These are phyloP conservation scores for Eudyptes chrysolophus DNA, from an alignment of 2,113 vertebrate genomes.

Conservation along the genomic window DNA sequence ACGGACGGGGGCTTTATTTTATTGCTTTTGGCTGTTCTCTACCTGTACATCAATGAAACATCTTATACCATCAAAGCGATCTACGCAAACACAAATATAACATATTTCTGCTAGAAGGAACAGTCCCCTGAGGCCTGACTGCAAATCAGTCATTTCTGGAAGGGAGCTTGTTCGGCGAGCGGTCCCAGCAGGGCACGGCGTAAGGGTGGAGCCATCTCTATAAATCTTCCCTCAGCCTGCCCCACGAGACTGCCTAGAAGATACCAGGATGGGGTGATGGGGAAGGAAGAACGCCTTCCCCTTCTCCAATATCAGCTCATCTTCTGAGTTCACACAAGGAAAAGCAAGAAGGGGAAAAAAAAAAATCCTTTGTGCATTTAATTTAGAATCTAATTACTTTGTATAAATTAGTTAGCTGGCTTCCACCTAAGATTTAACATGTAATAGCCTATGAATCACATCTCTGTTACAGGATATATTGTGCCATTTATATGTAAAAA, in stretches of 20 bases:
- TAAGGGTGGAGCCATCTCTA: not conserved
- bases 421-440: conserved; percentile 12
- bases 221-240: not conserved
- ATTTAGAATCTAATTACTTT: conserved; percentile 17
- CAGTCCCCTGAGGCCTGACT: not conserved
- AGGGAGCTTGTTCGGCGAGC: fast-evolving
- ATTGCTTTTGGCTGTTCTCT: not conserved
- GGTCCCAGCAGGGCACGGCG: not conserved
- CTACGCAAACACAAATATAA: not conserved
- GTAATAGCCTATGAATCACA: conserved; percentile 5
- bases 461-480: not conserved
- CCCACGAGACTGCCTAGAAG: not conserved
- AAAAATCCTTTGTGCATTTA: not conserved
- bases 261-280: fast-evolving
- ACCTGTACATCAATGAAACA: not conserved
- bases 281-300: not conserved
- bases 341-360: not conserved
- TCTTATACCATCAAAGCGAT: fast-evolving
- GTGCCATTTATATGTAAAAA: conserved; percentile 14
- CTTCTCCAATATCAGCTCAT: not conserved
- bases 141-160: not conserved
- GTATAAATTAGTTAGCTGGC: conserved; percentile 20
- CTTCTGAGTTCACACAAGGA: not conserved
- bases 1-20: too few relatives aligned
- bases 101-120: not conserved